These are phyloP conservation scores for Acronicta alni DNA, from an alignment of 2,888 invertebrate species.

Conservation along the genomic window DNA sequence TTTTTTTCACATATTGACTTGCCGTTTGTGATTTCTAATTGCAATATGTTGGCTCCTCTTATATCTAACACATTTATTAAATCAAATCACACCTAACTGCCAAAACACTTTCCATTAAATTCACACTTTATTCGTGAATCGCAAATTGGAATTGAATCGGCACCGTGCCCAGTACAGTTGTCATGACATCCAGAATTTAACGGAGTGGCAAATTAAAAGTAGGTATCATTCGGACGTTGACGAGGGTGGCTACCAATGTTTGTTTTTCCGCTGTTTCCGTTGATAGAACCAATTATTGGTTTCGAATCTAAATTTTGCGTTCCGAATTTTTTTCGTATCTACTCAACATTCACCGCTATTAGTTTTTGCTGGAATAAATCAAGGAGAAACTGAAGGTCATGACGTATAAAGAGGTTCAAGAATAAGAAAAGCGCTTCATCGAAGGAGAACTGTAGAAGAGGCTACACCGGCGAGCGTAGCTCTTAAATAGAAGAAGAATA, in stretches of 20 bases:
- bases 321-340: constrained; percentile 23
- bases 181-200: constrained; percentile 68
- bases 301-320: constrained; percentile 15
- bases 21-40: too few species aligned
- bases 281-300: constrained; percentile 54
- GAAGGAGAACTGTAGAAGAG: too few species aligned
- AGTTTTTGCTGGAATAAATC: background rate
- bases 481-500: too few species aligned
- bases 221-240: constrained; percentile 73
- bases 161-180: constrained; percentile 45
- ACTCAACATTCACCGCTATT: background rate
- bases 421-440: too few species aligned
- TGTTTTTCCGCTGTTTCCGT: constrained; percentile 50
- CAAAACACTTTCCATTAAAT: constrained; percentile 29
- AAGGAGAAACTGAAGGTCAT: too few species aligned
- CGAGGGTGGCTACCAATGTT: constrained; percentile 71
- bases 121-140: constrained; percentile 32
- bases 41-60: too few species aligned
- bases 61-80: too few species aligned
- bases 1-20: too few species aligned
- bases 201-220: constrained; percentile 77
- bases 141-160: constrained; percentile 58
- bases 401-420: too few species aligned
- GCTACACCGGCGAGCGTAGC: too few species aligned
- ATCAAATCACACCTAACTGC: constrained; percentile 16